These are phyloP conservation scores for Corapipo altera DNA, from an alignment of 2,113 vertebrate species.

Conservation along the genomic window DNA sequence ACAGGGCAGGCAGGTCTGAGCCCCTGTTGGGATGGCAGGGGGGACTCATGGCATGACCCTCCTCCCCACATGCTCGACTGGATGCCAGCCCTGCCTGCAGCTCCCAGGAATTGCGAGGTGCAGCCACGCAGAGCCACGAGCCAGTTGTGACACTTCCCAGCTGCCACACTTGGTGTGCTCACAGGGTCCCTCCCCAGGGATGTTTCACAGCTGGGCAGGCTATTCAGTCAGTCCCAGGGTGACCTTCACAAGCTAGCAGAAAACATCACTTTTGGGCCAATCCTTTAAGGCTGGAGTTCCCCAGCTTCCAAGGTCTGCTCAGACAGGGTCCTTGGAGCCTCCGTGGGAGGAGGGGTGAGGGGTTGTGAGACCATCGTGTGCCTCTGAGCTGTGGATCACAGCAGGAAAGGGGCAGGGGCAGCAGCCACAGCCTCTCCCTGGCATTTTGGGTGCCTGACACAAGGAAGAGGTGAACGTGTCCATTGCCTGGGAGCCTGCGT, in stretches of 20 bases:
- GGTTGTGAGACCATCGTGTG: fast-evolving
- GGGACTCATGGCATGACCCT: fast-evolving
- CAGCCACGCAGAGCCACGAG: fast-evolving
- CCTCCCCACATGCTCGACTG: fast-evolving
- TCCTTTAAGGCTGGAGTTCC: neutral
- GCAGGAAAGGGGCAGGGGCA: neutral
- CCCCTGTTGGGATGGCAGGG: fast-evolving
- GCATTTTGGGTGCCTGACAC: neutral
- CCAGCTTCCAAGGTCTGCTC: neutral
- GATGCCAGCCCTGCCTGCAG: neutral
- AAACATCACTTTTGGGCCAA: neutral
- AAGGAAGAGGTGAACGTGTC: neutral
- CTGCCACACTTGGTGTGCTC: neutral
- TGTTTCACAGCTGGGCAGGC: neutral
- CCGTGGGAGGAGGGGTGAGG: neutral
- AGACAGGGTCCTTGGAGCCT: neutral
- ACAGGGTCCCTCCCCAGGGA: neutral
- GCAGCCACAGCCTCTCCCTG: neutral
- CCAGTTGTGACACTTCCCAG: fast-evolving
- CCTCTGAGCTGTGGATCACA: neutral
- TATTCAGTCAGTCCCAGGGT: neutral
- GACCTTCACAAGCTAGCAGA: neutral
- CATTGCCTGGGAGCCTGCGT: fast-evolving
- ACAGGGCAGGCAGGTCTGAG: neutral
- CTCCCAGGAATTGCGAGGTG: neutral